A percentile compares a stretch with the other conserved stretches of the same genome.
Evolutionary conservation across 2,113 vertebrate species (phyloP).

Genomic region (Salvelinus namaycush): DNA sequence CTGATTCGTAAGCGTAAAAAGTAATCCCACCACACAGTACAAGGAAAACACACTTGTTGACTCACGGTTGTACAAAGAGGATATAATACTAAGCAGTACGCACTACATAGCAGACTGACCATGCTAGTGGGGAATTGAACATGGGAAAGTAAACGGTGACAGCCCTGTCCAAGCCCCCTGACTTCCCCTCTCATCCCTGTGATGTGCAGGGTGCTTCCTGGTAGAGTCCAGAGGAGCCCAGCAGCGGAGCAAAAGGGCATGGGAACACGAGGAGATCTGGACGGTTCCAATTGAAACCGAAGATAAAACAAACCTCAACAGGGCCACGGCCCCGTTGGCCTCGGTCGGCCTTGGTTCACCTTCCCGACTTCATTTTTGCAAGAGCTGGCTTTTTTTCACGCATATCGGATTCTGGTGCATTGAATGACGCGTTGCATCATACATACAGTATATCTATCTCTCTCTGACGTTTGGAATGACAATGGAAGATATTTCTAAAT

Average conservation of each 20-base stretch:
- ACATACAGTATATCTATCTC: too few relatives aligned
- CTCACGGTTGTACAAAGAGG: background rate
- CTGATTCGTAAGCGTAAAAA: too few relatives aligned
- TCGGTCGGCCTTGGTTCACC: conserved; percentile 36
- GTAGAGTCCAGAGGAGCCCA: conserved; percentile 3
- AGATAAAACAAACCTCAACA: conserved; percentile 51
- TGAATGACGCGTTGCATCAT: conserved; percentile 46
- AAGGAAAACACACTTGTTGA: background rate
- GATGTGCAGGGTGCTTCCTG: conserved; percentile 48
- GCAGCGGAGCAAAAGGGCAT: conserved; percentile 49
- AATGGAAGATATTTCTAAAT: too few relatives aligned
- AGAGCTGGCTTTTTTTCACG: conserved; percentile 33
- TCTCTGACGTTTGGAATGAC: too few relatives aligned
- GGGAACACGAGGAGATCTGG: conserved; percentile 40
- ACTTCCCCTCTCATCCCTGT: conserved; percentile 37
- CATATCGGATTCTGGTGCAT: conserved; percentile 36
- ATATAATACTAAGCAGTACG: background rate
- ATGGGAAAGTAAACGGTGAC: conserved; percentile 17
- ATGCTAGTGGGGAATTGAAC: too few relatives aligned
- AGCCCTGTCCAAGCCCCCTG: background rate
- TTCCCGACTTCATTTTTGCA: conserved; percentile 31
- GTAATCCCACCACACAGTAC: background rate
- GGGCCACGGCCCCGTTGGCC: conserved; percentile 15
- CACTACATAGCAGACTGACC: background rate
- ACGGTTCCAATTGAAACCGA: conserved; percentile 26